Conservation (phyloP, 2,797 vertebrate species). For the Schizopygopsis malacanthus region DNA sequence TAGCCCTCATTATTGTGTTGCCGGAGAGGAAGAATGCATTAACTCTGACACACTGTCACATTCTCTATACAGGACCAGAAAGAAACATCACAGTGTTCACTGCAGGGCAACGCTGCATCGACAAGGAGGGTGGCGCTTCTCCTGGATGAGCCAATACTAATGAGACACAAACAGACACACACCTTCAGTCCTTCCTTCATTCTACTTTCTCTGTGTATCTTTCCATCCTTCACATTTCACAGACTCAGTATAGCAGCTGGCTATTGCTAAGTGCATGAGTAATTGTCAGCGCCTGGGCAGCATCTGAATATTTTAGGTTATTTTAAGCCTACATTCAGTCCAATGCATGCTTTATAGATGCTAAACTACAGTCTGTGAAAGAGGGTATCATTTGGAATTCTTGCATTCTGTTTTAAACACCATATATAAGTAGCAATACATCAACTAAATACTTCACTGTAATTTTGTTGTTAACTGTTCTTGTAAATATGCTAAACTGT, state of each 20-base stretch:
- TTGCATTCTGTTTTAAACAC: neutral
- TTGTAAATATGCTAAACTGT: neutral
- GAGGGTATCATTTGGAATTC: neutral
- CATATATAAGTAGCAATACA: neutral
- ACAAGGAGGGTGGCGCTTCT: slow-evolving; percentile 35
- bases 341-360: slow-evolving; percentile 14
- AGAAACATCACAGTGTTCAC: slow-evolving; percentile 43
- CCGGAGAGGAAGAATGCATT: slow-evolving; percentile 52
- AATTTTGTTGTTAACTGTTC: neutral
- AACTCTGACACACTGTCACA: slow-evolving; percentile 55
- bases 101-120: slow-evolving; percentile 42
- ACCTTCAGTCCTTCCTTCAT: slow-evolving; percentile 21
- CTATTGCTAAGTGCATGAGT: slow-evolving; percentile 15
- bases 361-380: neutral
- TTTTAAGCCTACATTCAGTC: neutral
- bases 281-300: neutral
- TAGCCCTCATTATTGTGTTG: slow-evolving; percentile 55
- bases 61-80: slow-evolving; percentile 27
- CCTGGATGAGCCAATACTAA: slow-evolving; percentile 47
- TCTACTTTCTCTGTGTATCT: neutral
- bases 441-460: neutral
- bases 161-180: slow-evolving; percentile 52
- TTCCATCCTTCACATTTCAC: slow-evolving; percentile 8
- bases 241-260: slow-evolving; percentile 23
- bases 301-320: slow-evolving; percentile 5